Evolutionary conservation across 2,113 vertebrate species (phyloP), one percentile per base, ranked within the genome.

Genomic region (Cyrtonyx montezumae): DNA sequence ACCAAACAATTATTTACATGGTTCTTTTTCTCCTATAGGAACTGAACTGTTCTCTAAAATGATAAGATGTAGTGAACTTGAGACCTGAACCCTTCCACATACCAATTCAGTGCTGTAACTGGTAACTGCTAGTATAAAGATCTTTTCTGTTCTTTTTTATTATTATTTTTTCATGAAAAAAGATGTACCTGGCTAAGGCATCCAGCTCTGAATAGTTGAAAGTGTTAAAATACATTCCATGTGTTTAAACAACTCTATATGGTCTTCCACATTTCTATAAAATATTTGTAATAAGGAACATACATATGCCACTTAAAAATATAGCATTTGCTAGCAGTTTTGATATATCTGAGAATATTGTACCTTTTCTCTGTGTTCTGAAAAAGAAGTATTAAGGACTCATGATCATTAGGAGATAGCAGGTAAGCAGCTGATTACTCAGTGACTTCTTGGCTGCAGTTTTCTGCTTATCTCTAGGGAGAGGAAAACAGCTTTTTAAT

Each of bases 211-310:
- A 61, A 87, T 62, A 53, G 30, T n/a, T 79, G 26, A 81, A 88
- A 87, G 51, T 81, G 34, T 65, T 75, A 84, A 94, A 91, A 84
- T 73, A 28, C 9, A 67, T 79, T 88, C 66, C 66, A 58, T 81
- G 74, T 79, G 55, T 90, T 84, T 53, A 84, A 79, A 84, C 12
- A 71, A 13, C 45, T 82, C 48, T 92, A 59, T 86, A 7, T 88
- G n/a, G 18, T 91, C 40, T 91, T 81, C 45, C 42, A 66, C 53
- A 84, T 91, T 82, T 87, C 70, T 80, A 76, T 76, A 30, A 53
- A 95, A 91, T 95, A 91, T 84, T 87, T 92, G 17, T 88, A 89
- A 79, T 58, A 91, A 42, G 11, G 79, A 95, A 84, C 43, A 45
- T 51, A 58, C 37, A 76, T 45, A 37, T 11, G 81, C 9, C 21